These are phyloP conservation scores for Nylanderia fulva DNA, from an alignment of 1,140 invertebrate species.

Conservation along the genomic window DNA sequence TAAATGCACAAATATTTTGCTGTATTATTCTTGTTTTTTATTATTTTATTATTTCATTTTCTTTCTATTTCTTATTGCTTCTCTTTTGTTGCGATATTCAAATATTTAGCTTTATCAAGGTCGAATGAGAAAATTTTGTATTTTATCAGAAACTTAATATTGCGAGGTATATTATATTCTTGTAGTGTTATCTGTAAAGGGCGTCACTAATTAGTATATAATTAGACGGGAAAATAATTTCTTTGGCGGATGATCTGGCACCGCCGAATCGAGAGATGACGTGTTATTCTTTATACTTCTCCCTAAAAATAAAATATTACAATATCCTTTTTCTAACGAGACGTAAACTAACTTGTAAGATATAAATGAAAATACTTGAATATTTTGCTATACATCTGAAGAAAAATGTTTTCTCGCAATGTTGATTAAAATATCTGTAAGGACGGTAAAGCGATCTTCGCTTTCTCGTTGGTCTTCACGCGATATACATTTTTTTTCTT, in stretches of 20 bases:
- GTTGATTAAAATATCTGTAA: neutral
- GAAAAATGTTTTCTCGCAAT: neutral
- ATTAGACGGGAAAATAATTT: constrained; percentile 54
- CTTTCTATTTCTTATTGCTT: too few relatives aligned
- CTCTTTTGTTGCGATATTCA: neutral
- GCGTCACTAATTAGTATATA: constrained; percentile 41
- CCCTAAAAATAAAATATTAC: constrained; percentile 16
- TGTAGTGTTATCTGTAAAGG: neutral
- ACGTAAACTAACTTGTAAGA: neutral
- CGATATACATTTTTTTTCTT: neutral
- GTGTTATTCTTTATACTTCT: constrained; percentile 6
- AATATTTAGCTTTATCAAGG: neutral
- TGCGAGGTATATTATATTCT: constrained; percentile 26
- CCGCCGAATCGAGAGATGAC: neutral
- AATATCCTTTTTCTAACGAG: neutral
- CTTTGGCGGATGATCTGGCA: constrained; percentile 12
- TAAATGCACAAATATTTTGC: neutral
- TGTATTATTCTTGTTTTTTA: neutral
- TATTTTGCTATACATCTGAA: neutral
- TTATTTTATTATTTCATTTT: neutral
- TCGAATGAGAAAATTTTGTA: neutral
- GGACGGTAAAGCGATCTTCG: neutral
- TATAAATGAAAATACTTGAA: neutral
- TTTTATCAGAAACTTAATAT: neutral
- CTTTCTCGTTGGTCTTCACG: neutral